Conservation (phyloP, 2,888 invertebrate species). For the Cyaniris semiargus region DNA sequence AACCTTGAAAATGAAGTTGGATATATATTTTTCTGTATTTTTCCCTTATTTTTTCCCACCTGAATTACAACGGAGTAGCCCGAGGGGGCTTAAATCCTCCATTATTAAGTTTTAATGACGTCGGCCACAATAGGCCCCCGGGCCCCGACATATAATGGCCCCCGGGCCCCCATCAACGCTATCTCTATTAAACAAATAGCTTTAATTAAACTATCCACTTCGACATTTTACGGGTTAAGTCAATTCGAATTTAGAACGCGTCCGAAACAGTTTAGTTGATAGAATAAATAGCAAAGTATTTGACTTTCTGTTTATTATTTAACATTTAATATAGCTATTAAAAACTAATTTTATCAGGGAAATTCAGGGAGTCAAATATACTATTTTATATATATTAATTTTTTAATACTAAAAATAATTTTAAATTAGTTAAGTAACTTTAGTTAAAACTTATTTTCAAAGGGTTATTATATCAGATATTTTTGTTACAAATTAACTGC, state of each 20-base stretch:
- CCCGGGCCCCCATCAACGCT: conserved; percentile 58
- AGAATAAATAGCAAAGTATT: neutral
- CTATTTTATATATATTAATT: too few relatives aligned
- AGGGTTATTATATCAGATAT: too few relatives aligned
- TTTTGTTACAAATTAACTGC: too few relatives aligned
- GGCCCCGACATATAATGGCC: conserved; percentile 66
- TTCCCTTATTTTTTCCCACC: conserved; percentile 7
- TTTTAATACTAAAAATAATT: too few relatives aligned
- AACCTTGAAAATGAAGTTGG: neutral
- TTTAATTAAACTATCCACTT: conserved; percentile 18
- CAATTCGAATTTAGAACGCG: neutral
- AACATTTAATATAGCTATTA: too few relatives aligned
- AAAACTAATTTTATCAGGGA: too few relatives aligned
- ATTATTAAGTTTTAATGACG: conserved; percentile 77
- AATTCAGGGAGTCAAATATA: too few relatives aligned
- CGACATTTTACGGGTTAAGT: neutral
- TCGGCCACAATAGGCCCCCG: conserved; percentile 57
- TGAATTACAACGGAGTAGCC: conserved; percentile 44
- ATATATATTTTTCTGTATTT: neutral
- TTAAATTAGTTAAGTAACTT: too few relatives aligned
- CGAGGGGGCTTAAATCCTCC: conserved; percentile 60
- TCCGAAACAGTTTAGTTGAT: neutral
- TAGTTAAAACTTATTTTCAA: neutral
- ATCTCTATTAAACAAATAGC: conserved; percentile 22
- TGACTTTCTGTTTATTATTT: too few relatives aligned